Base-by-base conservation (phyloP, 1,140 invertebrate genomes). In the Kradibia gibbosae region DNA sequence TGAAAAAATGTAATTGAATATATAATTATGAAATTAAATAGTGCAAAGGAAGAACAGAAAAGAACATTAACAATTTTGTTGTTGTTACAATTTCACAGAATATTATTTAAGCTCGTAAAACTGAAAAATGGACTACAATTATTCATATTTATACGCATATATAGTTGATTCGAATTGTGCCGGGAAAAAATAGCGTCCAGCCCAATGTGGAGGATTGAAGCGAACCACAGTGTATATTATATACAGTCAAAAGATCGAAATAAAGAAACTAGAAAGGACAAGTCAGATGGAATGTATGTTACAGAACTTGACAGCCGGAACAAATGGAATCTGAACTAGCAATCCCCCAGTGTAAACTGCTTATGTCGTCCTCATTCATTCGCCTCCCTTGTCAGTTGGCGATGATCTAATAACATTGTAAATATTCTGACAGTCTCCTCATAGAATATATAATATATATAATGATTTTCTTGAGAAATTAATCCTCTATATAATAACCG, bases 251-350 rank as follows among this genome's bases (percentile, higher is more conserved):
- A 31, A 25, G 15, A 45, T 42, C 28, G 55, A 15, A 25, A 53
- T 4, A 22, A 42, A 86, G 86, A 85, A 85, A 71, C 50, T 84
- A 83, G 84, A 83, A 85, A 85, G 83, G 87, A 86, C 87, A 86
- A 85, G 87, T 83, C 85, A 85, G 86, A 88, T 88, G 83, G 89
- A 87, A 90, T 89, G 88, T 90, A 87, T 86, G 89, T 91, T 90
- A 91, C 86, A 86, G 15, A 28, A 8, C 13, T 28, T 67, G 80
- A 82, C 90, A 91, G 86, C 88, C 89, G 90, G 90, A 91, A 91
- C 90, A 91, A 91, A 91, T 91, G 89, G 90, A 91, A 91, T 91
- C 89, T 91, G 90, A 90, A 91, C 88, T 87, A 91, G 90, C 90
- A 90, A 89, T 90, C 86, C 89, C 89, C 86, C 83, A 85, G 86